Conservation (phyloP, 2,797 vertebrate genomes). For the Enteromius afrohamiltoni region DNA sequence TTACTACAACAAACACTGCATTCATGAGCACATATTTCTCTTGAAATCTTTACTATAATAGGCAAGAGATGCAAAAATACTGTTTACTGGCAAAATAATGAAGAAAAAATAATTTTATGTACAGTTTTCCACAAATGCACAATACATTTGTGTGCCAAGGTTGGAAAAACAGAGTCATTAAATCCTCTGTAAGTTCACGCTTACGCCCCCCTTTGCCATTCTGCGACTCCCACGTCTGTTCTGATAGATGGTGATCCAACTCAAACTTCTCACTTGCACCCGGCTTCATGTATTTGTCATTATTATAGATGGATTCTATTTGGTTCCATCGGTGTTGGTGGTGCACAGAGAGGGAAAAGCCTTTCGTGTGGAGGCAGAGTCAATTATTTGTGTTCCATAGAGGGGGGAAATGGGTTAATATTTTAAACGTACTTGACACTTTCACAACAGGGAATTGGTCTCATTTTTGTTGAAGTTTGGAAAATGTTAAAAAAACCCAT, state of each 20-base stretch:
- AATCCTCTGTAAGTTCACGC: slow-evolving; percentile 33
- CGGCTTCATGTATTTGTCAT: slow-evolving; percentile 49
- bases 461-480: slow-evolving; percentile 35
- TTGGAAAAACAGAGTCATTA: slow-evolving; percentile 40
- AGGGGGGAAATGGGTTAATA: slow-evolving; percentile 21
- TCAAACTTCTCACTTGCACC: slow-evolving; percentile 39
- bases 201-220: slow-evolving; percentile 50
- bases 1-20: slow-evolving; percentile 52
- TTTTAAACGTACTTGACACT: slow-evolving; percentile 44
- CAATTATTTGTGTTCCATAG: slow-evolving; percentile 46
- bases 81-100: not conserved
- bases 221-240: slow-evolving; percentile 4
- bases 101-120: not conserved
- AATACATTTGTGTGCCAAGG: not conserved
- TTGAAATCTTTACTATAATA: slow-evolving; percentile 1
- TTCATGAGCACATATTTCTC: slow-evolving; percentile 50
- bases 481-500: slow-evolving; percentile 11
- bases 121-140: not conserved
- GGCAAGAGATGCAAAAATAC: not conserved
- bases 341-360: slow-evolving; percentile 12
- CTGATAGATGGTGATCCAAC: slow-evolving; percentile 49
- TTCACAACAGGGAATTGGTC: slow-evolving; percentile 14
- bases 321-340: slow-evolving; percentile 37
- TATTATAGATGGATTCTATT: slow-evolving; percentile 52
- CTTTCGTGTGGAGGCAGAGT: slow-evolving; percentile 35